Percentiles rank a stretch among this genome's conserved stretches.
Conservation (phyloP, 1,140 invertebrate species). For the Liolophura sinensis region DNA sequence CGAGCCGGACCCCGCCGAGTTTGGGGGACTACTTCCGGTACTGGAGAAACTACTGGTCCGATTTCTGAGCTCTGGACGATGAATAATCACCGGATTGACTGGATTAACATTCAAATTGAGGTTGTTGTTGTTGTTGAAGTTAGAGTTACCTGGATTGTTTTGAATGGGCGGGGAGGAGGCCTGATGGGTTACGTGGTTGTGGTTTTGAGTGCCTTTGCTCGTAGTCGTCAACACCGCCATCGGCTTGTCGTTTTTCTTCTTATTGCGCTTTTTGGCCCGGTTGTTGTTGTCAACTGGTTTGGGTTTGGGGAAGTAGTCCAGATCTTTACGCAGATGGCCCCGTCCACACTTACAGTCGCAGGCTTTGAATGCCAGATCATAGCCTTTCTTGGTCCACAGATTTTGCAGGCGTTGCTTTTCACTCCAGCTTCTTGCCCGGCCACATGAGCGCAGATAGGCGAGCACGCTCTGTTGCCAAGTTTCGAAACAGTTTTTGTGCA, state of each 20-base stretch:
- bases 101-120: slow-evolving; percentile 4
- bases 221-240: slow-evolving; percentile 44
- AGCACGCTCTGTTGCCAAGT: slow-evolving; percentile 88
- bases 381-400: slow-evolving; percentile 96
- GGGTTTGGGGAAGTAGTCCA: slow-evolving; percentile 79
- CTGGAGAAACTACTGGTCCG: slow-evolving; percentile 61
- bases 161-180: background rate
- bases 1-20: slow-evolving; percentile 45
- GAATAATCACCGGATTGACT: slow-evolving; percentile 9
- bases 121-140: slow-evolving; percentile 13
- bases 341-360: slow-evolving; percentile 78
- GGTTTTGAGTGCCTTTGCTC: slow-evolving; percentile 25
- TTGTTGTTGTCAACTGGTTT: slow-evolving; percentile 41
- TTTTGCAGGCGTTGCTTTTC: slow-evolving; percentile 92
- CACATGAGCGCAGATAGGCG: slow-evolving; percentile 84
- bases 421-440: slow-evolving; percentile 88
- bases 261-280: slow-evolving; percentile 60
- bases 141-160: slow-evolving; percentile 1
- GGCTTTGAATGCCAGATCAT: slow-evolving; percentile 88
- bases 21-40: slow-evolving; percentile 45
- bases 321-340: slow-evolving; percentile 91
- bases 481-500: slow-evolving; percentile 95
- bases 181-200: slow-evolving; percentile 9
- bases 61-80: slow-evolving; percentile 68
- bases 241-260: slow-evolving; percentile 65